Evolutionary conservation across 2,888 invertebrate species (phyloP).

Genomic region (Caradrina kadenii): DNA sequence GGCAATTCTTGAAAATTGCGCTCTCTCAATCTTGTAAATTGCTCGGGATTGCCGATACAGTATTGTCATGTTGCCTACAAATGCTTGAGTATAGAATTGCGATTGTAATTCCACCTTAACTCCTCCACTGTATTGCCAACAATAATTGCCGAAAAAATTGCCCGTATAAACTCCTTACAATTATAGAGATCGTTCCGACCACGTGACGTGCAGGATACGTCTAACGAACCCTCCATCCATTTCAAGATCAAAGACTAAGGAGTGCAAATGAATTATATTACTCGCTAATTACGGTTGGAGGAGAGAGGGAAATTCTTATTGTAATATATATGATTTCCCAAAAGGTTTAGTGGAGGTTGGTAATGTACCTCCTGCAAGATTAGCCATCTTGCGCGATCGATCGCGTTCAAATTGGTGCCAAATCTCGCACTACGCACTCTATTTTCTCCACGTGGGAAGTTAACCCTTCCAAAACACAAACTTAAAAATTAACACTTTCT

Average conservation of each 20-base stretch:
- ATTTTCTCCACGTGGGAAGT: too few species aligned
- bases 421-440: too few species aligned
- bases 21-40: too few species aligned
- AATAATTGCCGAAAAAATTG: neutral
- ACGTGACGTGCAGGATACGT: constrained; percentile 13
- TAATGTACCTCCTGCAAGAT: neutral
- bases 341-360: constrained; percentile 21
- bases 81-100: too few species aligned
- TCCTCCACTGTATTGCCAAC: neutral
- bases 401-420: too few species aligned
- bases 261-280: constrained; percentile 41
- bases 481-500: too few species aligned
- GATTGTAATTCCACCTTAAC: too few species aligned
- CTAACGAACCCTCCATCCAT: constrained; percentile 13
- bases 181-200: neutral
- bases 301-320: constrained; percentile 26
- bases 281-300: constrained; percentile 32
- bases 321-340: constrained; percentile 38
- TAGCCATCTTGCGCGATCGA: too few species aligned
- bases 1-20: too few species aligned
- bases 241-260: constrained; percentile 34
- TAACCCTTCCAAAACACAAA: too few species aligned
- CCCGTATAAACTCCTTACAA: neutral
- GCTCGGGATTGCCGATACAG: too few species aligned
- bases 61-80: too few species aligned